Evolutionary conservation across 2,888 invertebrate genomes (phyloP).

Genomic region (Abrostola tripartita): DNA sequence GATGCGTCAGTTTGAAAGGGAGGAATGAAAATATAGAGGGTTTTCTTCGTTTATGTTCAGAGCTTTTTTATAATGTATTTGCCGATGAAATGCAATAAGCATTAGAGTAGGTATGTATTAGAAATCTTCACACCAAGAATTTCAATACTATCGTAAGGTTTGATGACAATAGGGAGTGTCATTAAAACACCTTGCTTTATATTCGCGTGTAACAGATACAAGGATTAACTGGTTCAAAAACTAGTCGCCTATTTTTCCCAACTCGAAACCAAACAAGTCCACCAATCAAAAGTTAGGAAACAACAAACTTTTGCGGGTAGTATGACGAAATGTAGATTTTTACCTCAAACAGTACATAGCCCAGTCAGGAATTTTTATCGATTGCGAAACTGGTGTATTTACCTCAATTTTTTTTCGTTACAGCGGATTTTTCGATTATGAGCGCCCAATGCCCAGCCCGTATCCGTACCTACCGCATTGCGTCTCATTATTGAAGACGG

Average conservation of each 20-base stretch:
- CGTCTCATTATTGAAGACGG: slow-evolving; percentile 66
- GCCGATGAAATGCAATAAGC: too few relatives aligned
- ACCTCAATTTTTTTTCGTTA: slow-evolving; percentile 31
- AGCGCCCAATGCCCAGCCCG: slow-evolving; percentile 16
- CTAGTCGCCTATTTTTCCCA: background rate
- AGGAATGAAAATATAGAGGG: slow-evolving; percentile 12
- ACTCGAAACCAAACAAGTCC: background rate
- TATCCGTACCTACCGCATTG: slow-evolving; percentile 66
- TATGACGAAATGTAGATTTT: slow-evolving; percentile 7
- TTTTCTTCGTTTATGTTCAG: slow-evolving; percentile 2
- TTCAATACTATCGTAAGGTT: too few relatives aligned
- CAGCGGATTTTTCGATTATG: slow-evolving; percentile 33
- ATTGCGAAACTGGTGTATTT: slow-evolving; percentile 18
- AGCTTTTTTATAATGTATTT: background rate
- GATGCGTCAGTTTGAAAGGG: slow-evolving; percentile 3
- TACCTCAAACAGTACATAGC: background rate
- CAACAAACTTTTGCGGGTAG: slow-evolving; percentile 5
- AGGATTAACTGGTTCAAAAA: background rate
- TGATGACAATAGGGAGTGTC: too few relatives aligned
- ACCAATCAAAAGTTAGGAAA: slow-evolving; percentile 18
- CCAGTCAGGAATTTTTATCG: slow-evolving; percentile 20
- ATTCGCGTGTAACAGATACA: background rate
- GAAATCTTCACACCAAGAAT: background rate
- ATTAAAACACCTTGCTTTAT: background rate
- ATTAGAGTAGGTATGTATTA: background rate